Base-by-base conservation (phyloP, 1,140 invertebrate genomes). In the Bombus pascuorum region DNA sequence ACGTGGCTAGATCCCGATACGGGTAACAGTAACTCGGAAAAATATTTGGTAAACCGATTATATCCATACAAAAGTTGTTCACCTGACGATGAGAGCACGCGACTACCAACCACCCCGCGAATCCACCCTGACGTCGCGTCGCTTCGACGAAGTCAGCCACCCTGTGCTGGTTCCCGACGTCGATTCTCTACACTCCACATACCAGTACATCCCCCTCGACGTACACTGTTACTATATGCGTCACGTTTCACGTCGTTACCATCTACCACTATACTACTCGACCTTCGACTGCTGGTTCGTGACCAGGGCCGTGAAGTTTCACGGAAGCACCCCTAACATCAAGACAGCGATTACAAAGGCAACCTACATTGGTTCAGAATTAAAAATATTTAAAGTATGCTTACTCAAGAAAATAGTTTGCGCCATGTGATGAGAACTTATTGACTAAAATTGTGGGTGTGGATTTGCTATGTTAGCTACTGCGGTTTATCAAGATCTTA, bases 81-180 rank as follows among this genome's bases (percentile, higher is more conserved):
- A 89, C 85, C 90, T 85, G 85, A 87, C 88, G 73, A 90, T 81
- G 87, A 85, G 86, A 92, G 89, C 93, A 93, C 93, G 93, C 92
- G 91, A 93, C 92, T 93, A 87, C 86, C 85, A 82, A 91, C 89
- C 87, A 71, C 47, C 86, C 88, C 76, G 86, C 84, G 87, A 81
- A 88, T 87, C 80, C 81, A 87, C 77, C 71, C 47, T 39, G 57
- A 57, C 72, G 72, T 74, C 44, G 68, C 70, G 47, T 53, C 47
- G 47, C 47, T 81, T 74, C 85, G 57, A 72, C 65, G 10, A 59
- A 81, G 83, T 71, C 68, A 72, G 47, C 75, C 66, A 78, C 70
- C 62, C 73, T 88, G 68, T 73, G 83, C 78, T 82, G 85, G 73
- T 70, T 85, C 65, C 74, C 87, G 80, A 90, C 83, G 86, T 90